phyloP scores from a whole-genome alignment of 2,797 vertebrate species.

The Clarias laeviceps region DNA sequence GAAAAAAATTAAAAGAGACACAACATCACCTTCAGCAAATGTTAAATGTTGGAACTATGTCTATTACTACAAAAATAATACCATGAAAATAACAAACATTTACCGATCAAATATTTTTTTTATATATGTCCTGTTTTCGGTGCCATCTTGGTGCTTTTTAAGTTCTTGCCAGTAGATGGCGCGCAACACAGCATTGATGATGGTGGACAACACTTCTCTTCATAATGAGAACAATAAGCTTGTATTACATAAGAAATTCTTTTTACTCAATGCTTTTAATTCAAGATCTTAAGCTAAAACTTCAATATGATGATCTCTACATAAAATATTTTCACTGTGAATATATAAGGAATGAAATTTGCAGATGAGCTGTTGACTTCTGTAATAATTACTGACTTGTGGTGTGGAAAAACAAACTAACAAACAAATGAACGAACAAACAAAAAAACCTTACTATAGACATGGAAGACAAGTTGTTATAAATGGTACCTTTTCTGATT shows the following conservation, averaged over 20 bases:
- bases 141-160: background rate
- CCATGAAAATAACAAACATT: background rate
- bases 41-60: background rate
- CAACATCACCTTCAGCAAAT: background rate
- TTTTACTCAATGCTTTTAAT: background rate
- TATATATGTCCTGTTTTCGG: background rate
- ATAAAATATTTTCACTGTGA: background rate
- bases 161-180: constrained; percentile 8
- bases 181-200: background rate
- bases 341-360: too few species aligned
- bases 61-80: background rate
- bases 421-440: too few species aligned
- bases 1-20: too few species aligned
- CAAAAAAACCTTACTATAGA: background rate
- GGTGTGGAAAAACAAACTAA: background rate
- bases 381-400: background rate
- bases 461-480: background rate
- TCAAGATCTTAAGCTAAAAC: background rate
- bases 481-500: background rate
- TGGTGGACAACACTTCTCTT: background rate
- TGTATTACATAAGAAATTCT: background rate
- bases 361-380: background rate
- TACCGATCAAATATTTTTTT: background rate
- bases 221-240: background rate
- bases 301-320: background rate